Percentiles rank a stretch among this genome's conserved stretches.
Evolutionary conservation across 2,888 invertebrate species (phyloP).

Genomic region (Nematopogon swammerdamellus): DNA sequence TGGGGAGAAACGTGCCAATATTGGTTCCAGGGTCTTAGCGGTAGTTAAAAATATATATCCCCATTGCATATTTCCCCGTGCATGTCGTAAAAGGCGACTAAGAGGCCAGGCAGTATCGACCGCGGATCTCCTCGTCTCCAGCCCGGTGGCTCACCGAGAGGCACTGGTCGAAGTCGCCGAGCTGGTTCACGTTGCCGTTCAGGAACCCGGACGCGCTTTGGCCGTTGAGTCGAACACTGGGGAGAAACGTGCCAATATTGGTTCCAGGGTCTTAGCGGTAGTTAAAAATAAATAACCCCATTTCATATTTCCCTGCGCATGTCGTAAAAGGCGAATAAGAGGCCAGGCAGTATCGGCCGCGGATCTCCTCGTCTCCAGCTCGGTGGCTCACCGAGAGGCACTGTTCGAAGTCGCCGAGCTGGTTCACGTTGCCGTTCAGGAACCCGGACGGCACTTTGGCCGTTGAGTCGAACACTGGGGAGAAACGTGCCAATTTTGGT

Average conservation of each 20-base stretch:
- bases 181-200: constrained; percentile 54
- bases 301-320: too few relatives aligned
- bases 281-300: too few relatives aligned
- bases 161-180: constrained; percentile 56
- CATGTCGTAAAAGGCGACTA: too few relatives aligned
- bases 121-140: constrained; percentile 17
- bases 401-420: constrained; percentile 55
- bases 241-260: not conserved
- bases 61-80: too few relatives aligned
- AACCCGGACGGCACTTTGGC: constrained; percentile 55
- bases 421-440: constrained; percentile 53
- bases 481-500: not conserved
- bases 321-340: too few relatives aligned
- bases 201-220: constrained; percentile 52
- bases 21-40: too few relatives aligned
- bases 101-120: constrained; percentile 51
- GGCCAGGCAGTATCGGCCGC: constrained; percentile 48
- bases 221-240: constrained; percentile 56
- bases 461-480: constrained; percentile 51
- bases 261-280: too few relatives aligned
- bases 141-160: constrained; percentile 20
- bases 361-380: constrained; percentile 13
- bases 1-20: constrained; percentile 13
- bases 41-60: too few relatives aligned
- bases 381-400: constrained; percentile 29